Base-by-base conservation (phyloP, 1,140 invertebrate genomes). In the Drosophila ercepeae region DNA sequence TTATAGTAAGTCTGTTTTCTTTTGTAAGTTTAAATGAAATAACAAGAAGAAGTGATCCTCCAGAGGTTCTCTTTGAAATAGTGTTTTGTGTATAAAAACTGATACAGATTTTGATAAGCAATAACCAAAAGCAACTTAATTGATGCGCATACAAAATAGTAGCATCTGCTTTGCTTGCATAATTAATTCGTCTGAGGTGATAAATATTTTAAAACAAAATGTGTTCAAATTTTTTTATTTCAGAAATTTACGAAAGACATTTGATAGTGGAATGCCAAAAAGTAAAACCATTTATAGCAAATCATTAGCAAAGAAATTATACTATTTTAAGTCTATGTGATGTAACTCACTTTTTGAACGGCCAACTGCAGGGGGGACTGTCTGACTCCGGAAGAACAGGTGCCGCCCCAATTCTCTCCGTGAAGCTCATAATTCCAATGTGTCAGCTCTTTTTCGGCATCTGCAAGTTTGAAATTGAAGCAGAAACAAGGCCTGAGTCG, bases 321-420 rank as follows among this genome's bases (percentile, higher is more conserved):
- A n/a, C 4, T 36, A 16, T 29, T 23, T 52, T 6, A 7, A 3
- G 4, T 11, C n/a, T 39, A 39, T 39, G 1, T 39, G 36, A 21
- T 53, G 21, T 34, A 11, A 61, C 69, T 64, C 13, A 73, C 69
- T 13, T 54, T 73, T 19, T 73, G 57, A 19, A 36, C 23, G 6
- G 36, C 51, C 13, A 83, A 41, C 5, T 69, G 57, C 21, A 83
- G 50, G 16, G 78, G 78, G 1, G 78, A 83, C 34, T 83, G 78
- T 4, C 52, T 44, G 4, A 36, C 6, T 13, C 78, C 78, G 16
- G 71, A 48, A 2, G 36, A 13, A 42, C 71, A 74, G n/a, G 34
- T 50, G 6, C 60, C 48, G 21, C 46, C 70, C 71, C 71, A 74
- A 36, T 74, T 34, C 7, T 29, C 14, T 1, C 71, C 71, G 29